Evolutionary conservation across 1,140 invertebrate species (phyloP).

Genomic region (Trachelipus rathkii): DNA sequence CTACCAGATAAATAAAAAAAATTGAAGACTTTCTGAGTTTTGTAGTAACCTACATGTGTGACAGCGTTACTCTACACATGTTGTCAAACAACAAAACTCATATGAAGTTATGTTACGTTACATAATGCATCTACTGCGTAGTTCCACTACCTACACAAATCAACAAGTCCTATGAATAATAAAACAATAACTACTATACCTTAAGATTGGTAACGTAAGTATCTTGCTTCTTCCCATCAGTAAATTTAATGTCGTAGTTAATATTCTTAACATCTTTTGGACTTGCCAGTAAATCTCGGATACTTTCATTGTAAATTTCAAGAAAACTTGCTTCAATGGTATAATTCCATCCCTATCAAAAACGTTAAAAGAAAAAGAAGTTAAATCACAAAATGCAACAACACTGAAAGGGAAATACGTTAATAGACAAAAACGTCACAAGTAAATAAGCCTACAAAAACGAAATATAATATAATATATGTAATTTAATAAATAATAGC

Average conservation of each 20-base stretch:
- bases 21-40: no score
- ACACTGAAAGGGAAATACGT: no score
- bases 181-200: constrained; percentile 40
- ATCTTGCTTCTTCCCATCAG: constrained; percentile 57
- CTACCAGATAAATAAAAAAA: no score
- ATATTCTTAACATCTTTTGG: constrained; percentile 56
- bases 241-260: constrained; percentile 66
- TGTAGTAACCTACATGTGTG: background rate
- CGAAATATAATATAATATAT: no score
- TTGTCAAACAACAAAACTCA: constrained; percentile 20
- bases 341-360: constrained; percentile 63
- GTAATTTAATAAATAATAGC: no score
- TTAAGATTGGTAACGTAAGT: constrained; percentile 61
- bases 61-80: background rate
- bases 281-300: constrained; percentile 69
- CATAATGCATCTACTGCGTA: background rate
- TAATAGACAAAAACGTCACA: no score
- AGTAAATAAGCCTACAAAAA: no score
- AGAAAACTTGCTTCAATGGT: constrained; percentile 76
- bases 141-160: no score
- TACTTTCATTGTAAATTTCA: constrained; percentile 84
- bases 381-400: no score
- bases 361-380: no score
- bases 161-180: background rate
- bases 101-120: background rate